These are phyloP conservation scores for Chauna torquata DNA, from an alignment of 2,113 vertebrate species.

Conservation along the genomic window DNA sequence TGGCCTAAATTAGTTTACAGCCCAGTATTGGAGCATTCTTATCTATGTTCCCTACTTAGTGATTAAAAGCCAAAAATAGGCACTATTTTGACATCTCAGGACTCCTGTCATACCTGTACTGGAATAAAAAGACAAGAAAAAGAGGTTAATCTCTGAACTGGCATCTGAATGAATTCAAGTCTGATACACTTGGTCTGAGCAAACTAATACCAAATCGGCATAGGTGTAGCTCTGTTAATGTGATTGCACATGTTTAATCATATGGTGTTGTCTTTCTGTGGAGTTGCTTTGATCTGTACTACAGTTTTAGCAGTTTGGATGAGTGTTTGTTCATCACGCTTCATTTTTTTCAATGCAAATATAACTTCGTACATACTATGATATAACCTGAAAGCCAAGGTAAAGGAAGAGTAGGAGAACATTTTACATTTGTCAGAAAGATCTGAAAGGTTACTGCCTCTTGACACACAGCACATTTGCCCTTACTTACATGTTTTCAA, in stretches of 20 bases:
- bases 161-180: background rate
- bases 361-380: background rate
- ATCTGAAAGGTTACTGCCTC: background rate
- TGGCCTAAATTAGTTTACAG: background rate
- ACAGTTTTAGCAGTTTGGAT: background rate
- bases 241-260: background rate
- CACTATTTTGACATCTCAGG: background rate
- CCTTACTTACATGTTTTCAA: background rate
- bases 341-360: background rate
- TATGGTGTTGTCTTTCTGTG: background rate
- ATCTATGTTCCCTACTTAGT: rapidly evolving
- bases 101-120: background rate
- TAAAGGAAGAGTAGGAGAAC: background rate
- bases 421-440: background rate
- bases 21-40: background rate
- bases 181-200: background rate
- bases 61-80: background rate
- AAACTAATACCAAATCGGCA: background rate
- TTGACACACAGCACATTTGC: background rate
- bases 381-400: background rate
- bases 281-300: background rate
- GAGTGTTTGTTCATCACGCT: background rate
- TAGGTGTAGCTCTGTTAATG: background rate
- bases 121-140: background rate
- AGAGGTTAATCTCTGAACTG: background rate